A percentile compares a stretch with the other conserved stretches of the same genome.
phyloP scores from a whole-genome alignment of 2,888 invertebrate species.

The Copidosoma aretas region DNA sequence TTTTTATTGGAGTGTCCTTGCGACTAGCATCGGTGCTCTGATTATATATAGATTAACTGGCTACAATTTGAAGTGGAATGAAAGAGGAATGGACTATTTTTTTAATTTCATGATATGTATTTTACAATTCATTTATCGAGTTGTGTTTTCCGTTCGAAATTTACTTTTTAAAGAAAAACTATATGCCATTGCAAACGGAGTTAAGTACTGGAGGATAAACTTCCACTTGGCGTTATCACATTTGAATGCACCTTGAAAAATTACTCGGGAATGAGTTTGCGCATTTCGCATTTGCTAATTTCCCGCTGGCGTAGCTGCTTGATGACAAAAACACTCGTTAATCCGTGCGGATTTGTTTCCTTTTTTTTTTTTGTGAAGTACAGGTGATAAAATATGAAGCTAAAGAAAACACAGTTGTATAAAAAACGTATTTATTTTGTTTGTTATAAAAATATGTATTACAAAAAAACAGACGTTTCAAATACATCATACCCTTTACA shows the following conservation, averaged over 20 bases:
- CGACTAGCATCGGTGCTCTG: no score
- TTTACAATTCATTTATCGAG: no score
- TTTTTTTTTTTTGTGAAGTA: background rate
- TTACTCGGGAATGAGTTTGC: background rate
- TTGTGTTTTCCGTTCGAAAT: no score
- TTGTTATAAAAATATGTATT: slow-evolving; percentile 17
- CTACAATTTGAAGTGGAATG: background rate
- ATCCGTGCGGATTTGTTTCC: no score
- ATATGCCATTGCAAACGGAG: background rate
- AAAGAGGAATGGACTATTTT: background rate
- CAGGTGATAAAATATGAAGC: no score
- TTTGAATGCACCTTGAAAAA: background rate
- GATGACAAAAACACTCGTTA: no score
- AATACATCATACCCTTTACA: slow-evolving; percentile 1
- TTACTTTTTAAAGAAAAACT: background rate
- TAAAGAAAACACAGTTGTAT: background rate
- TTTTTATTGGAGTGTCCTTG: background rate
- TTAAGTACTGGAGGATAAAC: background rate
- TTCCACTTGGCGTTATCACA: background rate
- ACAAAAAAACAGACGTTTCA: slow-evolving; percentile 18
- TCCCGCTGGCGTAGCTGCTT: background rate
- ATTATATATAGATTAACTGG: background rate
- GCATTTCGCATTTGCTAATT: background rate
- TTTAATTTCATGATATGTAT: no score
- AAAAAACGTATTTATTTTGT: slow-evolving; percentile 11